Percentiles rank a stretch among this genome's conserved stretches.
These are phyloP conservation scores for Altica lythri DNA, from an alignment of 2,888 invertebrate genomes.

Conservation along the genomic window DNA sequence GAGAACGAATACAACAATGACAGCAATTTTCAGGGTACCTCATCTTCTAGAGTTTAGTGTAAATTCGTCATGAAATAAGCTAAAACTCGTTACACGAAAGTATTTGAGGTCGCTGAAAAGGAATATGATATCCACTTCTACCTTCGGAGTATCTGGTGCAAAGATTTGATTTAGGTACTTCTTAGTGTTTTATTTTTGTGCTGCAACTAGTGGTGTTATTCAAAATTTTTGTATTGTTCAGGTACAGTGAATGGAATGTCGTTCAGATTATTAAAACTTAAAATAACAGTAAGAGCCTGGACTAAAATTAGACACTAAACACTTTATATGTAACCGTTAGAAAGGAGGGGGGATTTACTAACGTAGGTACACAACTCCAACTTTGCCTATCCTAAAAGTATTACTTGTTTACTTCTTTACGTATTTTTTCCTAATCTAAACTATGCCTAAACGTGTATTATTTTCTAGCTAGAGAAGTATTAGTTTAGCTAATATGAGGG, in stretches of 20 bases:
- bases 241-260: slow-evolving; percentile 18
- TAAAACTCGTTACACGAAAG: too few relatives aligned
- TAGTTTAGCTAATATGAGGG: slow-evolving; percentile 40
- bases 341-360: slow-evolving; percentile 41
- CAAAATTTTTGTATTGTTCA: slow-evolving; percentile 9
- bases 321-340: slow-evolving; percentile 41
- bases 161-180: too few relatives aligned
- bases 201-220: too few relatives aligned
- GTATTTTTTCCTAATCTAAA: slow-evolving; percentile 46
- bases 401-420: slow-evolving; percentile 34
- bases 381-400: slow-evolving; percentile 52
- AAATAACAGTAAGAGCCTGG: slow-evolving; percentile 29
- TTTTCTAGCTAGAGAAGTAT: slow-evolving; percentile 50
- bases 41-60: too few relatives aligned
- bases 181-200: too few relatives aligned
- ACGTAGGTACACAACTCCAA: slow-evolving; percentile 45
- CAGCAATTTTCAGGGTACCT: too few relatives aligned
- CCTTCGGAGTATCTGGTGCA: too few relatives aligned
- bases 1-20: too few relatives aligned
- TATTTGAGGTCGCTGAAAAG: too few relatives aligned
- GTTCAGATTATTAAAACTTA: slow-evolving; percentile 9
- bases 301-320: slow-evolving; percentile 40
- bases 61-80: too few relatives aligned
- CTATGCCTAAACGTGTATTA: slow-evolving; percentile 50
- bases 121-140: too few relatives aligned